Conservation (phyloP, 1,140 invertebrate species). For the Drosophila littoralis region DNA sequence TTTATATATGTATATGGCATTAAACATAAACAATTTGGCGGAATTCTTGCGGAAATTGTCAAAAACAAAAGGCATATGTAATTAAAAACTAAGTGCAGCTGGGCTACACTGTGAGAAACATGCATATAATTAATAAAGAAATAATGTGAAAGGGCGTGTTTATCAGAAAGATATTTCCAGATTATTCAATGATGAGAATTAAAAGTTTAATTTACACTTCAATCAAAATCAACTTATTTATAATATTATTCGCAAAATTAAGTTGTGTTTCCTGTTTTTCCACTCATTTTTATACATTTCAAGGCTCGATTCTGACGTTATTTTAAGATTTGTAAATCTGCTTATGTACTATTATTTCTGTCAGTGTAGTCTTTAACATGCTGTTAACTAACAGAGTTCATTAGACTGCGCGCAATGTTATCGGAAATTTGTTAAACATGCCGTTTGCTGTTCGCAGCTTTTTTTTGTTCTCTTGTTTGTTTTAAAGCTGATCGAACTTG, state of each 20-base stretch:
- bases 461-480: conserved; percentile 7
- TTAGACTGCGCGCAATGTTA: conserved; percentile 50
- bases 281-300: too few species aligned
- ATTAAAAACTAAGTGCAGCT: conserved; percentile 30
- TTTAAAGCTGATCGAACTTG: conserved; percentile 12
- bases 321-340: too few species aligned
- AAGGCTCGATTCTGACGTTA: too few species aligned
- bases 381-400: conserved; percentile 59
- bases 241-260: background rate
- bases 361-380: background rate
- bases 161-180: background rate
- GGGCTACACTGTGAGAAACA: conserved; percentile 12
- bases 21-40: conserved; percentile 12
- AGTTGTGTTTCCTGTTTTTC: conserved; percentile 1
- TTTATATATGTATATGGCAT: conserved; percentile 4
- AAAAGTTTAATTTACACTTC: conserved; percentile 35
- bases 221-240: conserved; percentile 48
- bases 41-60: conserved; percentile 38
- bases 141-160: background rate
- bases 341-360: background rate
- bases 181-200: conserved; percentile 12
- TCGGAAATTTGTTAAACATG: conserved; percentile 44
- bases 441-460: background rate
- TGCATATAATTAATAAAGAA: conserved; percentile 3
- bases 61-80: conserved; percentile 8